Evolutionary conservation across 1,140 invertebrate species (phyloP).

Genomic region (Drosophila virilis): DNA sequence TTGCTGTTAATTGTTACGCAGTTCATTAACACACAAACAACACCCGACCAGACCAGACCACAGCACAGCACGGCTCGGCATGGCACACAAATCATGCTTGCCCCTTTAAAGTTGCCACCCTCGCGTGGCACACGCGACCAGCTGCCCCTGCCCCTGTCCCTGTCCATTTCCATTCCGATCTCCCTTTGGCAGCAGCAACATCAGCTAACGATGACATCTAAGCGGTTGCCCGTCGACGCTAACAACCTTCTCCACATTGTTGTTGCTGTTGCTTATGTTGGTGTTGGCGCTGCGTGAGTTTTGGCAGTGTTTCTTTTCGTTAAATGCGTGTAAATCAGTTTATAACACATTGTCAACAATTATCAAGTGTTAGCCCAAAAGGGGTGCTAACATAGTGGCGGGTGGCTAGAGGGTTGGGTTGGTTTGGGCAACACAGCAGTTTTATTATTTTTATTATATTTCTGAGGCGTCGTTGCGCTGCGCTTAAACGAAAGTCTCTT

Average conservation of each 20-base stretch:
- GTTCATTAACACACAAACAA: slow-evolving; percentile 76
- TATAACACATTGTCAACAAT: slow-evolving; percentile 83
- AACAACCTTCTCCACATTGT: slow-evolving; percentile 61
- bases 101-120: slow-evolving; percentile 63
- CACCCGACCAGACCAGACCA: slow-evolving; percentile 13
- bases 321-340: slow-evolving; percentile 82
- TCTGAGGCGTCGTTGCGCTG: neutral
- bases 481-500: neutral
- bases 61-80: neutral
- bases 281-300: slow-evolving; percentile 76
- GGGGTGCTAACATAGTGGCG: neutral
- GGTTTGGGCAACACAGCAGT: neutral
- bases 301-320: slow-evolving; percentile 77
- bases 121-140: slow-evolving; percentile 79
- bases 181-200: slow-evolving; percentile 36
- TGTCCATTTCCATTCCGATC: slow-evolving; percentile 10
- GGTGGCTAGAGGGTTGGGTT: neutral
- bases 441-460: slow-evolving; percentile 22
- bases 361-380: slow-evolving; percentile 63
- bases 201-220: slow-evolving; percentile 78
- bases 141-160: neutral
- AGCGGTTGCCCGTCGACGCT: slow-evolving; percentile 63
- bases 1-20: slow-evolving; percentile 75
- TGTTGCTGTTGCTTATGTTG: slow-evolving; percentile 51
- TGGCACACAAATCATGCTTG: slow-evolving; percentile 40